These are phyloP conservation scores for Crocodylus rhombifer DNA, from an alignment of 2,797 vertebrate genomes.

Conservation along the genomic window DNA sequence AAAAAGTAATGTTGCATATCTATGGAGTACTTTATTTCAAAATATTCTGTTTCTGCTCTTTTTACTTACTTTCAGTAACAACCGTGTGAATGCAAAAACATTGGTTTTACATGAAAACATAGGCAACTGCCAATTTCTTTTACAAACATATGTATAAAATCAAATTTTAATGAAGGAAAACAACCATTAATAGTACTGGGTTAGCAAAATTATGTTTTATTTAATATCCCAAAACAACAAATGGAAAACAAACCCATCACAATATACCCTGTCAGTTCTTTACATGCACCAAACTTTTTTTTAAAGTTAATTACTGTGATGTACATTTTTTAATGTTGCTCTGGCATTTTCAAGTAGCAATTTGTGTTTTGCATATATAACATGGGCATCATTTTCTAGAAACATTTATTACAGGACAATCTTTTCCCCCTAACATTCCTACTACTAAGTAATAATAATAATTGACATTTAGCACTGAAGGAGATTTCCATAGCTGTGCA, in stretches of 20 bases:
- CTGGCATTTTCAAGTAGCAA: not conserved
- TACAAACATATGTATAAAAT: not conserved
- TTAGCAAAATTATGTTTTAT: not conserved
- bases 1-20: not conserved
- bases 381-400: not conserved
- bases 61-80: not conserved
- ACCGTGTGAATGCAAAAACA: not conserved
- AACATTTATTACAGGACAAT: not conserved
- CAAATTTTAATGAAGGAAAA: slow-evolving; percentile 3
- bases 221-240: not conserved
- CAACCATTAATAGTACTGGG: not conserved
- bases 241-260: not conserved
- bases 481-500: not conserved
- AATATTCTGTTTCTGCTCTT: not conserved
- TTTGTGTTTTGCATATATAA: not conserved
- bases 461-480: not conserved
- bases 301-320: not conserved
- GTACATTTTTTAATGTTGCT: not conserved
- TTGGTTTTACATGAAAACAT: not conserved
- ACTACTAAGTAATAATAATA: not conserved
- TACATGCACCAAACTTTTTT: not conserved
- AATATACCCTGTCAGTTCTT: not conserved
- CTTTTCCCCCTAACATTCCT: not conserved
- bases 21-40: not conserved
- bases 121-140: not conserved